These are phyloP conservation scores for Emydura subglobosa DNA, from an alignment of 2,113 vertebrate species.

Conservation along the genomic window DNA sequence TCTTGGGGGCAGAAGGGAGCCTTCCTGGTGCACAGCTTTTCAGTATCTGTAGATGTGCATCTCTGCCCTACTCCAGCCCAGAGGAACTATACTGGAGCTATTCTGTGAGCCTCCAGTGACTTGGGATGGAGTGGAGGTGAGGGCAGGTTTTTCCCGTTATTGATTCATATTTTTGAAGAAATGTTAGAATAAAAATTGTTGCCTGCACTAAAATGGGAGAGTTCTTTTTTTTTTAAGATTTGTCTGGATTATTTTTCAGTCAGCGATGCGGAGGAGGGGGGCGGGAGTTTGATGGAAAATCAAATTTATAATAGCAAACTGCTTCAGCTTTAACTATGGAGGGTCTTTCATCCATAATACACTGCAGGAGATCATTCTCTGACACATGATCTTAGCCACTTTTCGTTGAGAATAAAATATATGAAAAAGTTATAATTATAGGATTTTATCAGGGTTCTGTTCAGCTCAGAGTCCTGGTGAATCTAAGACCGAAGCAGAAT, in stretches of 20 bases:
- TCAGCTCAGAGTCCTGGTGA: background rate
- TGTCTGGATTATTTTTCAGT: background rate
- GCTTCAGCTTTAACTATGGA: background rate
- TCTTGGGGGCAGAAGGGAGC: background rate
- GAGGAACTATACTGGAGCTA: background rate
- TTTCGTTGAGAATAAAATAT: background rate
- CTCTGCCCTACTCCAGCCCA: background rate
- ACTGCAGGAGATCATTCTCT: background rate
- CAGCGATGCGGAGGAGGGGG: rapidly evolving
- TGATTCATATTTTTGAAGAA: background rate
- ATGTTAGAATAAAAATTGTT: conserved; percentile 8
- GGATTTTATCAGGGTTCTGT: background rate
- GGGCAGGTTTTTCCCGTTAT: background rate
- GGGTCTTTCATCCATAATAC: background rate
- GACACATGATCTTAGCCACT: background rate
- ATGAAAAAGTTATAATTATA: background rate
- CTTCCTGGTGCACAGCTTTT: background rate
- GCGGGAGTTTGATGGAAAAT: background rate
- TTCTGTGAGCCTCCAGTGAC: background rate
- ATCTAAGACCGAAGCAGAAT: background rate
- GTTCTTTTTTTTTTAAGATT: background rate
- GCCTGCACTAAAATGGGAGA: background rate
- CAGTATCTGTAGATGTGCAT: background rate
- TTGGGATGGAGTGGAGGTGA: background rate
- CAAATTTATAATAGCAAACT: background rate